These are phyloP conservation scores for Nannobrachium achirus DNA, from an alignment of 2,113 vertebrate species.

Conservation along the genomic window DNA sequence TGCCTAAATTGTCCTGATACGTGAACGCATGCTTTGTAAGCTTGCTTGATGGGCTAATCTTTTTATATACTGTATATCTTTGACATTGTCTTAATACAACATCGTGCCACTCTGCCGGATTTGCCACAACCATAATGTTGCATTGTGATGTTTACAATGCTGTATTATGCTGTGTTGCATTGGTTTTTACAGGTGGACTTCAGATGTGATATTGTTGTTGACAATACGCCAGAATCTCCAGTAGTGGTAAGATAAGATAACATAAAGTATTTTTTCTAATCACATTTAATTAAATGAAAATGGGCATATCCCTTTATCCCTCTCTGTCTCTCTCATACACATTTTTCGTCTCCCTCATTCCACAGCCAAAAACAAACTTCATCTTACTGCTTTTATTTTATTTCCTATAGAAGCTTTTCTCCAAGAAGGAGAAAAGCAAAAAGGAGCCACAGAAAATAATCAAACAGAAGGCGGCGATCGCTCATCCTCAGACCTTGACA, in stretches of 20 bases:
- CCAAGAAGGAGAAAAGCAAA: no score
- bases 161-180: not conserved
- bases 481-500: not conserved
- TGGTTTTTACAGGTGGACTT: conserved; percentile 64
- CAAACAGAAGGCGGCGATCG: not conserved
- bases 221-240: conserved; percentile 59
- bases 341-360: not conserved
- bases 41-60: no score
- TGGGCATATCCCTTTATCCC: no score
- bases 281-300: not conserved
- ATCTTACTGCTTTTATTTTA: no score
- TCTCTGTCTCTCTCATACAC: no score
- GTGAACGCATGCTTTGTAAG: no score
- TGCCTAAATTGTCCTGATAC: not conserved
- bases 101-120: not conserved
- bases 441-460: no score
- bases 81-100: not conserved
- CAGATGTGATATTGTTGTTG: conserved; percentile 73
- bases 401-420: no score
- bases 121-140: not conserved
- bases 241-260: conserved; percentile 48
- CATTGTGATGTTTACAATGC: not conserved
- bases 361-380: not conserved
- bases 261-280: not conserved
- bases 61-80: no score